Evolutionary conservation across 2,797 vertebrate genomes (phyloP), one percentile per base, ranked within the genome.

Genomic region (Saguinus oedipus): DNA sequence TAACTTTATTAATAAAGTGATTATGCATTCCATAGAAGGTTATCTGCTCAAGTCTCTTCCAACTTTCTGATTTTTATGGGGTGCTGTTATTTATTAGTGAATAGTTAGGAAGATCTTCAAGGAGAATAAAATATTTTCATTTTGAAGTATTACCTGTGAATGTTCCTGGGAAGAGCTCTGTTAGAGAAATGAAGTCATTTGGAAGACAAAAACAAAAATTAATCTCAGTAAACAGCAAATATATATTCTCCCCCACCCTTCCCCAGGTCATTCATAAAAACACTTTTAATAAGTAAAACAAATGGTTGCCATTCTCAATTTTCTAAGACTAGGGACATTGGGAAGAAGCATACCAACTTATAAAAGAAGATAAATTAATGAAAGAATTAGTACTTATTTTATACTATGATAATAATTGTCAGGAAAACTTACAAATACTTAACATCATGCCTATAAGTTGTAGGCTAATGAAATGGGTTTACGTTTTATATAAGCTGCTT

Each of bases 171-270:
- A 24, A 93, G 46, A 74, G 20, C 33, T 76, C 48, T 89, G 11
- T 64, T 46, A 92, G 70, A 92, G 36, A 46, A 88, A 74, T 91
- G 17, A 42, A 92, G 8, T 92, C 15, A 70, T 79, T 88, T 90
- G 36, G 26, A 64, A 97, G 90, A 93, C 30, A 88, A 55, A 95
- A 26, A 70, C 17, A 85, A 78, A 68, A 87, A 59, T 79, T 78
- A 86, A 89, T 78, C 48, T 53, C 12, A 13, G 4, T 81, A 33
- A 92, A 39, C 17, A 61, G 14, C 15, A 81, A 61, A 27, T 83
- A 12, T 33, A 20, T 92, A 30, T 79, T 36, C 55, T 90, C 39
- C 22, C 19, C 36, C 75, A 1, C 50, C 15, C 14, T 93, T 87
- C 76, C 79, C 10, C n/a, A 57, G 33, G 24, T 33, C 44, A 53